Conservation (phyloP, 2,113 vertebrate genomes). For the Dicrurus megarhynchus region DNA sequence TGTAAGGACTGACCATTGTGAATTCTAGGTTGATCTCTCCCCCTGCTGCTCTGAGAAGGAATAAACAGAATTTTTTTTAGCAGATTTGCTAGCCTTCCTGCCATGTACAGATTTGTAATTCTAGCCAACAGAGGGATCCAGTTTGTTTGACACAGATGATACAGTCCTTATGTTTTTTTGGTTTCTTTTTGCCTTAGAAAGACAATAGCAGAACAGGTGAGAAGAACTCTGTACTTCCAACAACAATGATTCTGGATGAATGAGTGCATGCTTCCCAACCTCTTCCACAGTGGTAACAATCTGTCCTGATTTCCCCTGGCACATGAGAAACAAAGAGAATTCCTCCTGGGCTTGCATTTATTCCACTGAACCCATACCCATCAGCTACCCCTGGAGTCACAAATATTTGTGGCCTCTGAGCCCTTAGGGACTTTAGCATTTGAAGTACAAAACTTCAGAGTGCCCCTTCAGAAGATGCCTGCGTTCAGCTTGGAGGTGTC, state of each 20-base stretch:
- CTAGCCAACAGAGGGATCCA: not conserved
- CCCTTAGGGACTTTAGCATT: not conserved
- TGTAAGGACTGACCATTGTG: not conserved
- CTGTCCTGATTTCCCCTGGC: not conserved
- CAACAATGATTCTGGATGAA: not conserved
- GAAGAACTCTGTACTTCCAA: not conserved
- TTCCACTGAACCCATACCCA: not conserved
- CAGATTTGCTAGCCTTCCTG: not conserved
- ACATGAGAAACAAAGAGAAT: not conserved
- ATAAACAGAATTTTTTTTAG: not conserved
- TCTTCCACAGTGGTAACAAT: not conserved
- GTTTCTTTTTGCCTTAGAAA: not conserved
- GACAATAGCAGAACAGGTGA: not conserved
- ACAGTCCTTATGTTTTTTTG: not conserved
- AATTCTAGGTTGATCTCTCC: not conserved
- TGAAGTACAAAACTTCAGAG: not conserved
- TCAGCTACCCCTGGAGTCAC: not conserved
- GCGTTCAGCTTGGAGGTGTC: rapidly evolving
- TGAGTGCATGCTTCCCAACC: rapidly evolving
- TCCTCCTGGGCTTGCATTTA: not conserved
- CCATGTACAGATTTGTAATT: not conserved
- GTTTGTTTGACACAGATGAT: not conserved
- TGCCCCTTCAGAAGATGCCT: not conserved
- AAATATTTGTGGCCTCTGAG: not conserved
- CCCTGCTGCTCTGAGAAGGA: not conserved